Percentiles rank a stretch among this genome's conserved stretches.
phyloP scores from a whole-genome alignment of 2,113 vertebrate genomes.

The Lota lota region DNA sequence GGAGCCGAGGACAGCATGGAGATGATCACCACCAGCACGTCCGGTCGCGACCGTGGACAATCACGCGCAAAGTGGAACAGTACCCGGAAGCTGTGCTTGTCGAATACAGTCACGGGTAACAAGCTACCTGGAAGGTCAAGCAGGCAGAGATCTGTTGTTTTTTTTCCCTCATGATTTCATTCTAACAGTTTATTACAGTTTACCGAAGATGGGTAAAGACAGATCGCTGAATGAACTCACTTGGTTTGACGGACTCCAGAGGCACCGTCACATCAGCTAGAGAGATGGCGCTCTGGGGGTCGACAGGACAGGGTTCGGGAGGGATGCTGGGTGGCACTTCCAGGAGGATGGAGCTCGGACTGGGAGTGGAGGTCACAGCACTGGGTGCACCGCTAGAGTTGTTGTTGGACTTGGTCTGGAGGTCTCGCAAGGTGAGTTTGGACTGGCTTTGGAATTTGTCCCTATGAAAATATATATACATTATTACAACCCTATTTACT shows the following conservation, averaged over 20 bases:
- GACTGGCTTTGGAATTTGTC: slow-evolving; percentile 83
- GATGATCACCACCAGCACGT: slow-evolving; percentile 93
- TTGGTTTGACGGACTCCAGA: slow-evolving; percentile 95
- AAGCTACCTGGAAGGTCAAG: slow-evolving; percentile 79
- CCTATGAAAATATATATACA: slow-evolving; percentile 61
- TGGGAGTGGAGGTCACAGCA: slow-evolving; percentile 30
- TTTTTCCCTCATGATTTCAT: not conserved
- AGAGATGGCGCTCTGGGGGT: slow-evolving; percentile 72
- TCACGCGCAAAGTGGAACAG: slow-evolving; percentile 93
- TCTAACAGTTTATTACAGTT: not conserved
- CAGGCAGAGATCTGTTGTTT: no score
- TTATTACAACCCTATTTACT: no score
- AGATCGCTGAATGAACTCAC: slow-evolving; percentile 69
- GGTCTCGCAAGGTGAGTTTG: slow-evolving; percentile 85
- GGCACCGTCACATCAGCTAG: slow-evolving; percentile 85
- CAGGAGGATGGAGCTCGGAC: slow-evolving; percentile 44
- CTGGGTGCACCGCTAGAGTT: slow-evolving; percentile 39
- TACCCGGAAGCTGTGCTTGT: slow-evolving; percentile 90
- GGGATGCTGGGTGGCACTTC: not conserved
- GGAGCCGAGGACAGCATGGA: slow-evolving; percentile 96
- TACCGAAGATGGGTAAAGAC: no score
- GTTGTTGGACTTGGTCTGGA: slow-evolving; percentile 79
- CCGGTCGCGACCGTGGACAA: slow-evolving; percentile 81
- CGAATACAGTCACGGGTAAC: slow-evolving; percentile 91
- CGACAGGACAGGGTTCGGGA: no score